Evolutionary conservation across 2,797 vertebrate species (phyloP), one percentile per base, ranked within the genome.

Genomic region (Lutjanus campechanus): DNA sequence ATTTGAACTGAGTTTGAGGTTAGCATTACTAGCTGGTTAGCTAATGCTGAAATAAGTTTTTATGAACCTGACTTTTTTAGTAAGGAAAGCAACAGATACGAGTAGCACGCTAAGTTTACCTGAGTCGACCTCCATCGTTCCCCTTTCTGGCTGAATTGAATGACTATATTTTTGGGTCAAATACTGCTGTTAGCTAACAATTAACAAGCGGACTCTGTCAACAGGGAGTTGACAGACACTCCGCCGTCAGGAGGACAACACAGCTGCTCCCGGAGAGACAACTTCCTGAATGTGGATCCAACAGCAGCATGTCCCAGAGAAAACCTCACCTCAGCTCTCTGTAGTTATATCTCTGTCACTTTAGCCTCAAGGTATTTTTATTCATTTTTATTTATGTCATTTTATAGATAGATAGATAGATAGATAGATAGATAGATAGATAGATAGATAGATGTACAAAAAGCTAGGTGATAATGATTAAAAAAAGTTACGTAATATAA

Each of bases 61-160:
- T 44, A 47, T 8, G 0, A 22, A 61, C 4, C 6, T 25, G 46
- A n/a, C 12, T 20, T 20, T 13, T 12, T 15, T 2, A 16, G 0
- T 5, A 2, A 51, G 17, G 6, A 47, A 7, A 58, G 7, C 55
- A 36, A 19, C n/a, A 46, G 25, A 25, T 19, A 76, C 0, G 25
- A 47, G 59, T 29, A 36, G 3, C 29, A 36, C 29, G 29, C 4
- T 10, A 8, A 1, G 10, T 73, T 90, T 91, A 95, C 94, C 94
- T 83, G 92, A 77, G 73, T 94, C 90, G 22, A 58, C 71, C 69
- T 95, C 94, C 94, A 95, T 94, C 1, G 41, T 51, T 16, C 11
- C 47, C 9, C 0, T 64, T 12, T 58, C 10, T 13, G 43, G 36
- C 4, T 8, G 7, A 50, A 36, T 11, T 41, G 25, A 20, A 49